These are phyloP conservation scores for Fragum fragum DNA, from an alignment of 2,888 invertebrate species.

Conservation along the genomic window DNA sequence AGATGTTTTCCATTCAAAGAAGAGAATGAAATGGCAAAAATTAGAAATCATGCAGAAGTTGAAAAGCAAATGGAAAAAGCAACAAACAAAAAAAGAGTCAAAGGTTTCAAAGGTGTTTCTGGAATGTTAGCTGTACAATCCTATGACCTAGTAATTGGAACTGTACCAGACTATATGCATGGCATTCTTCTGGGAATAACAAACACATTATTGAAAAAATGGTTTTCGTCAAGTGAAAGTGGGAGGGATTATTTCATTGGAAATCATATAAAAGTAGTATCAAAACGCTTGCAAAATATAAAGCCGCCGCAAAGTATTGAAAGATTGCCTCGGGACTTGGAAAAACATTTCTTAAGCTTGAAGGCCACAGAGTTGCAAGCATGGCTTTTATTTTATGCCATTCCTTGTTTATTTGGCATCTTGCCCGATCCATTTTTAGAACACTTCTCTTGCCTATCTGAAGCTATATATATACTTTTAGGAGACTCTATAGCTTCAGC, in stretches of 20 bases:
- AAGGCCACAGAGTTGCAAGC: constrained; percentile 52
- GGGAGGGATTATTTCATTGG: constrained; percentile 51
- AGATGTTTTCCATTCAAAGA: constrained; percentile 5
- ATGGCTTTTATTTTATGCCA: constrained; percentile 46
- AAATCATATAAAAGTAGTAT: constrained; percentile 39
- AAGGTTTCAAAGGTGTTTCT: constrained; percentile 42
- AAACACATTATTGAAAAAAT: constrained; percentile 45
- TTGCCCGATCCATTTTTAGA: constrained; percentile 22
- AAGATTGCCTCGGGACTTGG: constrained; percentile 45
- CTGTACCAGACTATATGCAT: constrained; percentile 64
- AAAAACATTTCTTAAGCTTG: constrained; percentile 42
- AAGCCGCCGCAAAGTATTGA: constrained; percentile 39
- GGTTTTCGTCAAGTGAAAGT: constrained; percentile 47
- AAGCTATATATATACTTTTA: constrained; percentile 10
- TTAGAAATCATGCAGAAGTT: too few relatives aligned
- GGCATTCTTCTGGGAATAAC: constrained; percentile 40
- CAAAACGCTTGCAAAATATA: constrained; percentile 34
- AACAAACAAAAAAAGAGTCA: constrained; percentile 27
- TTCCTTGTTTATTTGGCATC: constrained; percentile 41
- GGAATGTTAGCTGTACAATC: constrained; percentile 16
- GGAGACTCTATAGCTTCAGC: constrained; percentile 8
- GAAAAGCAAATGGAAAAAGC: constrained; percentile 8
- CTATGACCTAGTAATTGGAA: constrained; percentile 45
- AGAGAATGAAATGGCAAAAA: neutral
- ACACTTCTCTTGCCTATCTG: neutral